Percentiles rank a stretch among this genome's conserved stretches.
Conservation (phyloP, 2,113 vertebrate species). For the Tyto alba region DNA sequence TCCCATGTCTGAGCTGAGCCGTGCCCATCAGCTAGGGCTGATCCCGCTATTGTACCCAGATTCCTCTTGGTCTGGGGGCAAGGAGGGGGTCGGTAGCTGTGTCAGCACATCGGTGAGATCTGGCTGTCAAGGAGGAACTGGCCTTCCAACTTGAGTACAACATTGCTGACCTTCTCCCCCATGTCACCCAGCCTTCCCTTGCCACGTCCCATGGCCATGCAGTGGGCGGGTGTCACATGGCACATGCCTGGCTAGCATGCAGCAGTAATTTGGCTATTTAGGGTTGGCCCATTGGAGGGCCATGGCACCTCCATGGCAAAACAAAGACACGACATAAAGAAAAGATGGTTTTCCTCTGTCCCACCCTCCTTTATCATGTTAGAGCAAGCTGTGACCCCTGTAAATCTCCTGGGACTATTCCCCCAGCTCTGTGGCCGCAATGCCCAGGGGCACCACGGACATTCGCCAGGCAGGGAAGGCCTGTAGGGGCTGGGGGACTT, state of each 20-base stretch:
- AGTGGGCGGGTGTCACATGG: no score
- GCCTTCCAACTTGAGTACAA: background rate
- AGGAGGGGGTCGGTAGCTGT: background rate
- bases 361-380: accelerated
- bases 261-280: background rate
- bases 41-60: background rate
- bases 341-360: background rate
- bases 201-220: background rate
- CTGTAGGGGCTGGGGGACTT: background rate
- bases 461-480: background rate
- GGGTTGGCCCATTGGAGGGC: background rate
- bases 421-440: background rate
- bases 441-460: background rate
- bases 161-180: accelerated
- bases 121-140: background rate
- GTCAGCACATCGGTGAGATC: background rate
- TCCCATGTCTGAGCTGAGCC: background rate
- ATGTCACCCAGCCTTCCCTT: background rate
- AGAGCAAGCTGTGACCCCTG: background rate
- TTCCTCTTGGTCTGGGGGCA: background rate
- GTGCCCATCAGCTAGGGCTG: background rate
- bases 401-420: background rate
- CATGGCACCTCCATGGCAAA: background rate
- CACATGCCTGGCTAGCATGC: background rate
- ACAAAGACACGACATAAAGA: background rate